Base-by-base conservation (phyloP, 2,888 invertebrate genomes). In the Pecten maximus region DNA sequence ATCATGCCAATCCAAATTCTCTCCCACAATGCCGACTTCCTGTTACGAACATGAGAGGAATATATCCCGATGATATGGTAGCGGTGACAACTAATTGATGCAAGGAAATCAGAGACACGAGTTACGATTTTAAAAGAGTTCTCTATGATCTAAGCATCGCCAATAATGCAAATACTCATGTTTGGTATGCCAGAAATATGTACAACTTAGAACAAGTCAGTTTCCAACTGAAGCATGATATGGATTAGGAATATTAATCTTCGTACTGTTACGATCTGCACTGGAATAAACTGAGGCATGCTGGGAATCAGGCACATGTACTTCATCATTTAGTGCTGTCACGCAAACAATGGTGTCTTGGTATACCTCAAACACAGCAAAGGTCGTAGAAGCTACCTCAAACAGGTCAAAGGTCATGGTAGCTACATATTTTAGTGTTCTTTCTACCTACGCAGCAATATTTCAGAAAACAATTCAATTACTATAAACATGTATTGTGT, bases 171-270 rank as follows among this genome's bases (percentile, higher is more conserved):
- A 6, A 8, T 8, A 23, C 35, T 12, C 16, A 74, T 35, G 74
- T 74, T 10, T 74, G 74, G 28, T 74, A 28, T 23, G 35, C 74
- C 74, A 74, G 74, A 74, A 74, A 74, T 74, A 74, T 74, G 74
- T 35, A 35, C 28, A 74, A 74, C 28, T 35, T 8, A 15, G 35
- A 74, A 74, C 8, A 10, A 19, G 35, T 35, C 35, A 74, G 1
- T 74, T 35, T 28, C 4, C 28, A 74, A 74, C 35, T 74, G 35
- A 28, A 74, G 35, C 74, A 28, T 35, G 15, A 74, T 35, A 74
- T n/a, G n/a, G 35, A 74, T 74, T 35, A 54, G 23, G 54, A 54
- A 54, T 54, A 54, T n/a, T 23, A 23, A 74, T 8, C 35, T 74
- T 74, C 35, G 74, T 35, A 74, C 74, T 74, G 35, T 28, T 74